Evolutionary conservation across 2,113 vertebrate genomes (phyloP).

Genomic region (Campylomormyrus tamandua): DNA sequence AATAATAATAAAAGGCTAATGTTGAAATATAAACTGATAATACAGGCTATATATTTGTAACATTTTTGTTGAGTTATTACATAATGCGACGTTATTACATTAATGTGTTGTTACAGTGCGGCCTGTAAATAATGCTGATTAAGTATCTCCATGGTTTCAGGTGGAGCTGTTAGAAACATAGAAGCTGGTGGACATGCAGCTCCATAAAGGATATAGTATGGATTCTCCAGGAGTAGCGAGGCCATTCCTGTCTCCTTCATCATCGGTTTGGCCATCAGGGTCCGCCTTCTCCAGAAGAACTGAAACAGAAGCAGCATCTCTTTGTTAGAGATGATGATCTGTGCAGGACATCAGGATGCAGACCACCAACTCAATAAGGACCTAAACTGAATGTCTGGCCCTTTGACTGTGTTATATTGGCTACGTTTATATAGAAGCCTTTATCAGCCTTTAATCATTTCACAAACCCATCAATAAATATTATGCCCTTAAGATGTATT

Average conservation of each 20-base stretch:
- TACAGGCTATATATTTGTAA: not conserved
- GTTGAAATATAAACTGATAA: not conserved
- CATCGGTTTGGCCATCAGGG: conserved; percentile 93
- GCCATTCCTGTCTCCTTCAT: conserved; percentile 91
- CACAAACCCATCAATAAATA: not conserved
- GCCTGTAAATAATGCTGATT: not conserved
- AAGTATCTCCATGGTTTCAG: not conserved
- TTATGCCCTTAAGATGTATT: not conserved
- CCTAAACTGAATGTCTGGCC: not conserved
- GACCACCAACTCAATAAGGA: not conserved
- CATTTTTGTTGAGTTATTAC: not conserved
- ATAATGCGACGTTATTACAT: not conserved
- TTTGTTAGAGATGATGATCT: not conserved
- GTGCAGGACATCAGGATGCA: not conserved
- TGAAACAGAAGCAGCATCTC: conserved; percentile 35
- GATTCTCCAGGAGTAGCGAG: conserved; percentile 89
- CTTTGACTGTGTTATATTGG: not conserved
- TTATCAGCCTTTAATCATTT: not conserved
- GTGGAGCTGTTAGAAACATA: not conserved
- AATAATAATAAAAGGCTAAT: not conserved
- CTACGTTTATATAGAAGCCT: not conserved
- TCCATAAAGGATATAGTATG: conserved; percentile 92
- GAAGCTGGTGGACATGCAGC: not conserved
- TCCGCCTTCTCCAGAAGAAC: conserved; percentile 91
- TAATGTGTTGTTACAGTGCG: not conserved